Evolutionary conservation across 2,113 vertebrate species (phyloP).

Genomic region (Crocuta crocuta): DNA sequence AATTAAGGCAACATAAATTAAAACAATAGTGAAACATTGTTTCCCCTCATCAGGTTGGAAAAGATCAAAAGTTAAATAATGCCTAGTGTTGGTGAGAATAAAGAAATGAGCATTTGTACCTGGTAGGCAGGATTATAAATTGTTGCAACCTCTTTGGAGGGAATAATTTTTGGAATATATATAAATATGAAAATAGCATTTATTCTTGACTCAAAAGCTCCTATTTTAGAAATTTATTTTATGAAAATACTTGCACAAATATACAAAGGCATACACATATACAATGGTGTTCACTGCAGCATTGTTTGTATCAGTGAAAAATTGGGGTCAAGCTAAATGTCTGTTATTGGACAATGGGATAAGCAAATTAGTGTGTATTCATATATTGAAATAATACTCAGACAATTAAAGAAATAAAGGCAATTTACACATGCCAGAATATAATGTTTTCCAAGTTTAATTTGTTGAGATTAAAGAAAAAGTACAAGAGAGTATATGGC

Average conservation of each 20-base stretch:
- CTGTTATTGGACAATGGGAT: neutral
- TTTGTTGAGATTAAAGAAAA: slow-evolving; percentile 10
- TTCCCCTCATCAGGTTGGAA: neutral
- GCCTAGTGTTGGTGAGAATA: neutral
- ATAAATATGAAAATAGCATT: neutral
- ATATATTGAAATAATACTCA: neutral
- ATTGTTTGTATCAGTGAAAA: slow-evolving; percentile 24
- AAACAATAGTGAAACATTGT: neutral
- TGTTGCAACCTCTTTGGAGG: neutral
- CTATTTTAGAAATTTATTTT: slow-evolving; percentile 13
- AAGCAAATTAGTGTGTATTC: neutral
- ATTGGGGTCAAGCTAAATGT: neutral
- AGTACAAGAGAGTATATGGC: neutral
- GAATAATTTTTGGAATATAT: neutral
- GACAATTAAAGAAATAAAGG: slow-evolving; percentile 49
- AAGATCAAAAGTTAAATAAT: slow-evolving; percentile 7
- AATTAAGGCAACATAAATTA: slow-evolving; percentile 2
- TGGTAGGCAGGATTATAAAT: neutral
- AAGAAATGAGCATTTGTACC: neutral
- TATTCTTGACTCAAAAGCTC: neutral
- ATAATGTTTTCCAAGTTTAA: slow-evolving; percentile 41
- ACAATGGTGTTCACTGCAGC: neutral
- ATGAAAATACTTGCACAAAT: neutral
- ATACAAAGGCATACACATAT: neutral
- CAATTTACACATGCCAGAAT: neutral